Evolutionary conservation across 2,113 vertebrate species (phyloP).

Genomic region (Monopterus albus): DNA sequence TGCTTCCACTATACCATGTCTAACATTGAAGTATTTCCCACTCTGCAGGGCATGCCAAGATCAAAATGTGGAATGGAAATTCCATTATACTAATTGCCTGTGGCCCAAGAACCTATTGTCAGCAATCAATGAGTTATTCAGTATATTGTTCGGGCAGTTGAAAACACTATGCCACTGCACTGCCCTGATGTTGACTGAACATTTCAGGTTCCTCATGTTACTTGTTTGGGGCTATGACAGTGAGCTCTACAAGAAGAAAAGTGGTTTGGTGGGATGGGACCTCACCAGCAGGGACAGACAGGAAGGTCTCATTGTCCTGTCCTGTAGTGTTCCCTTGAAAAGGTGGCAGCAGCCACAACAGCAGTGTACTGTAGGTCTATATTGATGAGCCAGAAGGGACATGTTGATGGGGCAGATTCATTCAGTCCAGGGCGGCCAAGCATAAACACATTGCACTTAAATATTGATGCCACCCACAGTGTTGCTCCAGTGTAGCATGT

Average conservation of each 20-base stretch:
- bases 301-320: not conserved
- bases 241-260: not conserved
- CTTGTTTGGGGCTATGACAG: not conserved
- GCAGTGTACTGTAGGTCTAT: slow-evolving; percentile 16
- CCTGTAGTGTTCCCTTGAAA: not conserved
- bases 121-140: slow-evolving; percentile 66
- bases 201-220: not conserved
- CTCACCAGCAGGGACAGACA: not conserved
- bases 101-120: slow-evolving; percentile 44
- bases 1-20: slow-evolving; percentile 22
- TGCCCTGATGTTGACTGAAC: not conserved
- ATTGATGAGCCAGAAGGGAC: slow-evolving; percentile 61
- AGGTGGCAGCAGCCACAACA: not conserved
- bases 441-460: slow-evolving; percentile 61
- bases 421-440: slow-evolving; percentile 56
- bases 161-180: not conserved
- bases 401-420: slow-evolving; percentile 65
- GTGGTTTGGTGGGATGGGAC: not conserved
- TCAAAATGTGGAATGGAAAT: slow-evolving; percentile 68
- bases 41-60: not conserved
- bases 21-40: slow-evolving; percentile 4
- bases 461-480: slow-evolving; percentile 69
- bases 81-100: slow-evolving; percentile 60
- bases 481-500: not conserved
- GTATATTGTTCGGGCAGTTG: not conserved